Evolutionary conservation across 1,140 invertebrate genomes (phyloP), one percentile per base, ranked within the genome.

Genomic region (Conus betulinus): DNA sequence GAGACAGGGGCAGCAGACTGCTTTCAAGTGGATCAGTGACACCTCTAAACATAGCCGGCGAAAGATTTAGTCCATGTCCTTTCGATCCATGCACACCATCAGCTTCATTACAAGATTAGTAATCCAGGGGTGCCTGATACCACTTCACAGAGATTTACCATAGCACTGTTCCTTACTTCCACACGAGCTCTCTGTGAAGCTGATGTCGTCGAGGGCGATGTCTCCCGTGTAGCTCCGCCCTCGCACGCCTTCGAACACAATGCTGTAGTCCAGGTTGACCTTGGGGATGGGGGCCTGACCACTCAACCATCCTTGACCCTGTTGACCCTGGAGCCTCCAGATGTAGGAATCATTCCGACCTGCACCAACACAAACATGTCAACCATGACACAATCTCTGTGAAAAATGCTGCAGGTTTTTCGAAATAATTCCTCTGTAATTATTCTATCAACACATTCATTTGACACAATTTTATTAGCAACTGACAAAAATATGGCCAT

Each of bases 191-290:
- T 87, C 82, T 13, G 88, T 81, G 78, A 92, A 92, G 13, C 74
- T 83, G 11, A 94, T 87, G 88, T 93, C 92, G 87, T 94, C 93
- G 74, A 94, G 88, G 27, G 93, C 93, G 8, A 94, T 93, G 85
- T 93, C 93, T 23, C 91, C 92, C 53, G 76, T 71, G 25, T 89
- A 90, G 53, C 86, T 78, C 55, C 83, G 83, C 1, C 91, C 91
- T 53, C 87, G n/a, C 1, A 91, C 87, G 53, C 91, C 90, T 57
- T 91, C 90, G 88, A 92, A 89, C 67, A 92, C 60, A 1, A 93
- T 85, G 63, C 89, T 86, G 82, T 91, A 92, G 87, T 85, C 90
- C 10, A 76, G 67, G 60, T 67, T 90, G 25, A 87, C 53, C 10
- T 79, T 57, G 57, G 88, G 88, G 17, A 93, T 90, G 11, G 92